Evolutionary conservation across 2,797 vertebrate species (phyloP).

Genomic region (Borostomias antarcticus): DNA sequence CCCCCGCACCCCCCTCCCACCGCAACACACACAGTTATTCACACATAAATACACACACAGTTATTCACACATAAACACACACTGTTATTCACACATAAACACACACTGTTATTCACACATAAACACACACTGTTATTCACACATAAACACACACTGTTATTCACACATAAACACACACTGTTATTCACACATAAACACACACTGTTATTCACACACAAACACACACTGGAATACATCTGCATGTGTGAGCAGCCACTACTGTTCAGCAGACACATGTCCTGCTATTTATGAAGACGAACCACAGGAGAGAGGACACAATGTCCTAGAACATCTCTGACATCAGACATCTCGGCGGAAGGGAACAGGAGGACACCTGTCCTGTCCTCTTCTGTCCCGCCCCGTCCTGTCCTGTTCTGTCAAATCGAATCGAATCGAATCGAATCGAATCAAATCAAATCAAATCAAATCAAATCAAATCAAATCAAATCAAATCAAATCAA

Average conservation of each 20-base stretch:
- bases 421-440: no score
- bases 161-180: slow-evolving; percentile 58
- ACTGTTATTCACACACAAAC: background rate
- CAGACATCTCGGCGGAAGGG: no score
- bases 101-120: background rate
- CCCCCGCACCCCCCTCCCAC: no score
- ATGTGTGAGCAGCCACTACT: background rate
- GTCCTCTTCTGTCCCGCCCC: background rate
- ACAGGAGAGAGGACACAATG: background rate
- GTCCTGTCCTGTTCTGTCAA: no score
- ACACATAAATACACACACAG: slow-evolving; percentile 61
- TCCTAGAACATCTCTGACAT: no score
- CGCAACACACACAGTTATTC: slow-evolving; percentile 56
- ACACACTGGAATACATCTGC: slow-evolving; percentile 5
- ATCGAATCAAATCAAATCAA: no score
- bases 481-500: no score
- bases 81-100: background rate
- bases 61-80: background rate
- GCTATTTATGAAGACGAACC: background rate
- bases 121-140: background rate
- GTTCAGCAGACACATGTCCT: background rate
- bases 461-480: no score
- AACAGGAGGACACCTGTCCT: background rate
- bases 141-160: slow-evolving; percentile 46
- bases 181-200: background rate